Base-by-base conservation (phyloP, 2,797 vertebrate genomes). In the Neostethus bicornis region DNA sequence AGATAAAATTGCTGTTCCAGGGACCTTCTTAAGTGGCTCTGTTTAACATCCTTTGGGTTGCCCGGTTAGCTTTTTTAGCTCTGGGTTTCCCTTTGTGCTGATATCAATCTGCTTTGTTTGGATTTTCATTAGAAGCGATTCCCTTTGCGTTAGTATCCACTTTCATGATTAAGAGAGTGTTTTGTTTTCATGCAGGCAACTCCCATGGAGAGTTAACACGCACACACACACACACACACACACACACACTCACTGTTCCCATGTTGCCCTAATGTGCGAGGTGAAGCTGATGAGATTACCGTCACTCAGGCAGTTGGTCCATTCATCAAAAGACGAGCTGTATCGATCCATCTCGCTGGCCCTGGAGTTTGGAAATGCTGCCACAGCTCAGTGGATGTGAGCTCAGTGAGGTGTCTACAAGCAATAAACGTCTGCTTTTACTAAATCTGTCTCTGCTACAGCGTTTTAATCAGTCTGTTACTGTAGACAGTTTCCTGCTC, bases 251-350 rank as follows among this genome's bases (percentile, higher is more conserved):
- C 73, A 75, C 53, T 8, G 67, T 80, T 66, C 82, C 75, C 70
- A 72, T 80, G 77, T 78, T 75, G 75, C 85, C 75, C 65, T 81
- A 80, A 84, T 87, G 80, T 79, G 80, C 51, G 54, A 64, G 80
- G 55, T 71, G 71, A 75, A 83, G 84, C 79, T 66, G 83, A 88
- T 85, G 83, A 86, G 84, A 83, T 89, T 87, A 83, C 75, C 85
- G 88, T 90, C 87, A 78, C 87, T 89, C 84, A 85, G 87, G 79
- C 78, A 77, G 84, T 87, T 88, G 88, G 86, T 80, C 85, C 86
- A 89, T 91, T 90, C 84, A 89, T 92, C 87, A 90, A 83, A 87
- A 81, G 85, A 86, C 86, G 75, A 80, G 83, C 79, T 50, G 67
- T 66, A 92, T 91, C 8, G 88, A 92, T 91, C 83, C 75, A 70